Base-by-base conservation (phyloP, 2,797 vertebrate species). In the Netta rufina region DNA sequence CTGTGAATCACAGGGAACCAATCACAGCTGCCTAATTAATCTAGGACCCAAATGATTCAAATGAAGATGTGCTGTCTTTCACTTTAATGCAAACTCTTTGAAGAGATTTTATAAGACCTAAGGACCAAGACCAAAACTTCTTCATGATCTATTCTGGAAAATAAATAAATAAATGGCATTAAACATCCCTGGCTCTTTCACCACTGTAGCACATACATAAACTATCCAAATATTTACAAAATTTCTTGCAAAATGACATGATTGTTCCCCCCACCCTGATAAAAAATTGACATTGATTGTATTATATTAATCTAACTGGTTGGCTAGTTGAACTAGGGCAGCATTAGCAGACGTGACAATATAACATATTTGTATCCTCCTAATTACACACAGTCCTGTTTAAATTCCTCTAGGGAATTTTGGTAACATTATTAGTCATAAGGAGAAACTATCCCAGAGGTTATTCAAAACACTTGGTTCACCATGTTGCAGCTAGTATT, bases 391-490 rank as follows among this genome's bases (percentile, higher is more conserved):
- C 16, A 86, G 51, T 43, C 21, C 18, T 75, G 43, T 92, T 61
- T 60, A 93, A 92, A 94, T 93, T 93, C 83, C 91, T 89, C 36
- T 41, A 41, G 71, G 74, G 84, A 67, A 84, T 93, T 95, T 90
- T 95, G 28, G 53, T 84, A 94, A 87, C 4, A 2, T 17, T 79
- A 25, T 97, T 96, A 96, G 70, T 96, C 93, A 96, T 57, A 67
- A 90, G 61, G 18, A 90, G 95, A 97, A 97, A 95, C 90, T 91
- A 79, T 92, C 80, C 67, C 74, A 95, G 71, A 87, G 53, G 77
- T 97, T 96, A 94, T 90, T 93, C 2, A 53, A 91, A 95, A 81
- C 84, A 84, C 25, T 71, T 94, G 71, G 74, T 94, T 94, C 71
- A 91, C 91, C 91, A 61, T 53, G 83, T 86, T 97, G 43, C 57